phyloP scores from a whole-genome alignment of 2,888 invertebrate species.

The Aromia moschata region DNA sequence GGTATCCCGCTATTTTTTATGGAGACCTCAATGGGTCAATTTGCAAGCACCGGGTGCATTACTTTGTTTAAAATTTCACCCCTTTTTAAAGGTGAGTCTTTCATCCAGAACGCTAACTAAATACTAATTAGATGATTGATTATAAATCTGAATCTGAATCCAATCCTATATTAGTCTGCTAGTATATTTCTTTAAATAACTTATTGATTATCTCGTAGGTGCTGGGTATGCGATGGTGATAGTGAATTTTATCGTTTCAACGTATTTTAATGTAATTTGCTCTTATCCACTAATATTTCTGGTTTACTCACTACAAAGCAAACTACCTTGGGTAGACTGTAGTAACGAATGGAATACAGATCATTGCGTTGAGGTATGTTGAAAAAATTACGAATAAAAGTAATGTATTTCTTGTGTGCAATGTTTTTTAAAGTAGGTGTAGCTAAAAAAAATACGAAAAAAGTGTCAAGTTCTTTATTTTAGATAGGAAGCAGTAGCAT shows the following conservation, averaged over 20 bases:
- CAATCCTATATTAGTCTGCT: too few relatives aligned
- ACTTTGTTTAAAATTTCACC: conserved; percentile 84
- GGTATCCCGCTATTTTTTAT: conserved; percentile 89
- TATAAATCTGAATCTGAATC: too few relatives aligned
- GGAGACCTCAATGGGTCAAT: conserved; percentile 88
- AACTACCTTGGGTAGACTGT: conserved; percentile 82
- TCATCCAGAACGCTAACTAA: too few relatives aligned
- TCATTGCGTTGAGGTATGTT: conserved; percentile 74
- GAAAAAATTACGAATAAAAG: too few relatives aligned
- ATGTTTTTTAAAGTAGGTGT: not conserved
- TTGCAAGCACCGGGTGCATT: conserved; percentile 83
- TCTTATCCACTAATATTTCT: conserved; percentile 87
- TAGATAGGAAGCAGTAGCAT: not conserved
- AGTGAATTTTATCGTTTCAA: conserved; percentile 81
- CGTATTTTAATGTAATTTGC: conserved; percentile 86
- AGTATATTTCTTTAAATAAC: too few relatives aligned
- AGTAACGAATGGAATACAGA: conserved; percentile 85
- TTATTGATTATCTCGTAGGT: conserved; percentile 71
- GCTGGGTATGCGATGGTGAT: conserved; percentile 86
- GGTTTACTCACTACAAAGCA: conserved; percentile 71
- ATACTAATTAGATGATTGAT: too few relatives aligned
- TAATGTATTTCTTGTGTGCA: not conserved
- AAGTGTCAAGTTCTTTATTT: not conserved
- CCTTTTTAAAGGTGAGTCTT: conserved; percentile 80
- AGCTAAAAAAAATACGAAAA: too few relatives aligned